Base-by-base conservation (phyloP, 1,140 invertebrate species). In the Copidosoma floridanum region DNA sequence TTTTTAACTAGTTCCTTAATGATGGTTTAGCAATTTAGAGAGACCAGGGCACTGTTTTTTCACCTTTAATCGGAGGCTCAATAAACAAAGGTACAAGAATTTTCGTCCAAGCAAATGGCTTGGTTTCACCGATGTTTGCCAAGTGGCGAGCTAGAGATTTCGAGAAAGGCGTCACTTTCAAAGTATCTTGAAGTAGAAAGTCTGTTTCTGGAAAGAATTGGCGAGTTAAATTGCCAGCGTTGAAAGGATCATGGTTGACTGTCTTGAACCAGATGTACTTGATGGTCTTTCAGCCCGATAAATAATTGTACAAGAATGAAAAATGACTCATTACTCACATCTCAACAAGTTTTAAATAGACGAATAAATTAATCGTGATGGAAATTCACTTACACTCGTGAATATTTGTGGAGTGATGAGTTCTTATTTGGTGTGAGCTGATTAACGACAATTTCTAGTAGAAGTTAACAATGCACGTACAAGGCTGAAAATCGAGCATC, bases 1-100 rank as follows among this genome's bases (percentile, higher is more conserved):
- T 92, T 86, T 3, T 86, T 88, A 60, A 87, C 85, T 10, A 95
- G 95, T 71, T 97, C 93, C 47, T 91, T 81, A 50, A 98, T 93
- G 1, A 84, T 82, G 18, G 92, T 94, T 27, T 84, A 85, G 67
- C 91, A 92, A 5, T 78, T 4, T 74, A 71, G 5, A 73, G 72
- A 6, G 78, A 79, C 37, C 75, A 68, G 20, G 80, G 80, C 2
- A 81, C 64, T 63, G 75, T 73, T 65, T 83, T 78, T 20, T 82
- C 78, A 0, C 71, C 79, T 63, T 63, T 75, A 23, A 51, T 73
- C 0, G 69, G 52, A 3, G 70, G 68, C 1, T 69, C 71, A 16
- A 78, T 82, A 44, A 96, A 81, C n/a, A 95, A 79, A 1, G 93
- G 92, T 66, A 94, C 82, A 10, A 97, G 75, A 50, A 90, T 83